Evolutionary conservation across 2,888 invertebrate species (phyloP).

Genomic region (Callyntrura guangdongensis): DNA sequence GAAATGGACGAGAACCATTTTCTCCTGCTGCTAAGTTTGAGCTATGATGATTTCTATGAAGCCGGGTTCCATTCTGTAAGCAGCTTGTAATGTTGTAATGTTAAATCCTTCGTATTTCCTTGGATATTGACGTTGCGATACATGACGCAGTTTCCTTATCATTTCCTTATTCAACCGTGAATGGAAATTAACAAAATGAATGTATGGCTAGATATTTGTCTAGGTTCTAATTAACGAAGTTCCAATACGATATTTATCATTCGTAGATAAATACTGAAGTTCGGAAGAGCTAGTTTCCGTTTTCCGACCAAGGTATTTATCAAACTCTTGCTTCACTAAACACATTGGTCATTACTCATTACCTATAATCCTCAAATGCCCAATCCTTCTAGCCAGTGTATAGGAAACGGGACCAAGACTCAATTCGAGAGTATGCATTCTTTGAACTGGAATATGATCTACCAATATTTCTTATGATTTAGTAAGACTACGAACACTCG

Average conservation of each 20-base stretch:
- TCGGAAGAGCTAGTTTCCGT: neutral
- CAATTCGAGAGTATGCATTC: neutral
- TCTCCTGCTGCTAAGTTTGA: too few species aligned
- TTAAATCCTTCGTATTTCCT: too few species aligned
- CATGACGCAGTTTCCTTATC: too few species aligned
- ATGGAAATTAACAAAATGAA: neutral
- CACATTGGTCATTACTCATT: neutral
- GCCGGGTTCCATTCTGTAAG: too few species aligned
- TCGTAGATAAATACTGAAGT: neutral
- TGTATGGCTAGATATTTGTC: neutral
- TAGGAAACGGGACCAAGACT: neutral
- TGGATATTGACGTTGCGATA: too few species aligned
- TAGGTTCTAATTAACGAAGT: slow-evolving; percentile 6
- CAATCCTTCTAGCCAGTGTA: neutral
- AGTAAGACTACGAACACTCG: neutral
- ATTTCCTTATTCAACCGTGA: too few species aligned
- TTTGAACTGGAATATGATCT: neutral
- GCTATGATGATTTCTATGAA: too few species aligned
- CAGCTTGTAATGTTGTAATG: too few species aligned
- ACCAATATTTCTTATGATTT: neutral
- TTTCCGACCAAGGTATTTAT: neutral
- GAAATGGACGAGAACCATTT: neutral
- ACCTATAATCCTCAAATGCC: neutral
- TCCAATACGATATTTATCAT: neutral
- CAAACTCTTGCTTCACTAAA: slow-evolving; percentile 12